These are phyloP conservation scores for Lepidochitona cinerea DNA, from an alignment of 2,888 invertebrate genomes.

Conservation along the genomic window DNA sequence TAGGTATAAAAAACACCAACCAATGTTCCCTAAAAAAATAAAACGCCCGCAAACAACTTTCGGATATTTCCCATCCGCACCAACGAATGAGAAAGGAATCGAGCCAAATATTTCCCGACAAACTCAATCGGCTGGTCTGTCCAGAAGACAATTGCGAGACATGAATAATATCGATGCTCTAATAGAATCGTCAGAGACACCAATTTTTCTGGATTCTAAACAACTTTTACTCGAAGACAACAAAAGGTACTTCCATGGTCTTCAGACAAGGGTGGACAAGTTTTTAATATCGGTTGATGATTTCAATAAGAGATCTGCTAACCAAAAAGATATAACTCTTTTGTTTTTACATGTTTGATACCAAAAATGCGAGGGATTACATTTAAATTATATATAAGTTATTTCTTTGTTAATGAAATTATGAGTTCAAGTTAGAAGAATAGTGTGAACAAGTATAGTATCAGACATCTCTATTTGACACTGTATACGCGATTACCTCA, in stretches of 20 bases:
- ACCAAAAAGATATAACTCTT: neutral
- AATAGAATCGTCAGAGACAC: neutral
- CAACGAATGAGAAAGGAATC: neutral
- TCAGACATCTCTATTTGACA: too few species aligned
- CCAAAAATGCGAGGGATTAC: too few species aligned
- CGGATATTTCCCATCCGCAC: neutral
- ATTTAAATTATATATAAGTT: too few species aligned
- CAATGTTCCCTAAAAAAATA: neutral
- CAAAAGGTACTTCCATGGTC: neutral
- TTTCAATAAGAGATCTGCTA: neutral
- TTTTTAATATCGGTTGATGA: neutral
- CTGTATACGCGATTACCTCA: too few species aligned
- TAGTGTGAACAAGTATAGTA: too few species aligned
- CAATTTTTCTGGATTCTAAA: neutral
- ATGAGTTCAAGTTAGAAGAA: too few species aligned
- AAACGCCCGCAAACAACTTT: neutral
- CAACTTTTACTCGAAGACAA: neutral
- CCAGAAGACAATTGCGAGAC: neutral
- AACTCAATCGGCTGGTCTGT: neutral
- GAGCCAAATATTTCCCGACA: neutral
- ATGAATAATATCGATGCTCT: neutral
- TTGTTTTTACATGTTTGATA: too few species aligned
- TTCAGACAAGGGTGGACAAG: neutral
- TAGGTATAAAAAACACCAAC: neutral
- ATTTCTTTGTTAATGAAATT: too few species aligned